Percentiles rank a stretch among this genome's conserved stretches.
These are phyloP conservation scores for Metridium senile DNA, from an alignment of 92 coral and sea anemone species.

Conservation along the genomic window DNA sequence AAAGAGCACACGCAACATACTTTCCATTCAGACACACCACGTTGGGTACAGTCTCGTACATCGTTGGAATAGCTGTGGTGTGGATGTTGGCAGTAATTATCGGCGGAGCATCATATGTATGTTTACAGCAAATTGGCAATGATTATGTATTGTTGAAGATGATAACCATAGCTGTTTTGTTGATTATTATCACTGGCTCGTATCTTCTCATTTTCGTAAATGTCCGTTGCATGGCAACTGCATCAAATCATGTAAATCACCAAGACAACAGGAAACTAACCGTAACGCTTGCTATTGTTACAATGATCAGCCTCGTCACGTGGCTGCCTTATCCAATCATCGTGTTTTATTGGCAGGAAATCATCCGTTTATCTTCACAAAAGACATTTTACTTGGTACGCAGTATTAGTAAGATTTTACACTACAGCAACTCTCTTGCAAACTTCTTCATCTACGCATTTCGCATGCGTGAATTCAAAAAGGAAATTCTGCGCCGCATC, in stretches of 20 bases:
- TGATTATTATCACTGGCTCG: background rate
- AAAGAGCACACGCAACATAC: conserved; percentile 29
- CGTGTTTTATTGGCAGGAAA: background rate
- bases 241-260: background rate
- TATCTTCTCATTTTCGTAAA: background rate
- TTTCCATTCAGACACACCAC: conserved; percentile 37
- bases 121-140: too few species aligned
- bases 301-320: background rate
- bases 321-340: background rate
- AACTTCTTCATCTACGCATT: background rate
- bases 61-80: conserved; percentile 6
- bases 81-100: conserved; percentile 6
- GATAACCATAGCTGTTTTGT: background rate
- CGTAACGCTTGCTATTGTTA: conserved; percentile 8
- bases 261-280: background rate
- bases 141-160: background rate
- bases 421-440: conserved; percentile 15
- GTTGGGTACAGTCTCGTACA: background rate
- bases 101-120: background rate
- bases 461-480: conserved; percentile 10
- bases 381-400: background rate
- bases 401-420: background rate
- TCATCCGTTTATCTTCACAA: background rate
- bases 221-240: background rate
- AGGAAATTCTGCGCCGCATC: background rate